Conservation (phyloP, 2,888 invertebrate species). For the Andrena bucephala region DNA sequence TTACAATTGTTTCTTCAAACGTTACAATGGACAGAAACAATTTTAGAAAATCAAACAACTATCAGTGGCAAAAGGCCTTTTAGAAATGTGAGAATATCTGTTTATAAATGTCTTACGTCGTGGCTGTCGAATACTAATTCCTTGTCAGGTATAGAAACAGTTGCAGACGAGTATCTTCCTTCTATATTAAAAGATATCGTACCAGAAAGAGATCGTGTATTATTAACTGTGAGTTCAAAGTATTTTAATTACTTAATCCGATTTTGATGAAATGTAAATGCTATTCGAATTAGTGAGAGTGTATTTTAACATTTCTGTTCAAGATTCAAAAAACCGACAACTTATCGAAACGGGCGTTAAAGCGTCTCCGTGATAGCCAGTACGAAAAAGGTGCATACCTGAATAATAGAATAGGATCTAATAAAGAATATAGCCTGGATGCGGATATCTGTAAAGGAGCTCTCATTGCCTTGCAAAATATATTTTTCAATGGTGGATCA, state of each 20-base stretch:
- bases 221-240: conserved; percentile 73
- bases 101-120: conserved; percentile 76
- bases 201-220: conserved; percentile 74
- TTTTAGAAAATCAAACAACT: conserved; percentile 66
- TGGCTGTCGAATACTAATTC: conserved; percentile 77
- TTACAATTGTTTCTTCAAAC: conserved; percentile 78
- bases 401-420: conserved; percentile 50
- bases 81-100: conserved; percentile 71
- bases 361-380: conserved; percentile 76
- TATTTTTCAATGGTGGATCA: conserved; percentile 73
- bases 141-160: conserved; percentile 78
- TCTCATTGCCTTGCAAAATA: conserved; percentile 74
- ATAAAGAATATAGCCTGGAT: conserved; percentile 64
- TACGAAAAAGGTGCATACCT: conserved; percentile 71
- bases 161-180: conserved; percentile 76
- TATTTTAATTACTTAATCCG: conserved; percentile 7
- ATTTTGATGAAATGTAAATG: conserved; percentile 14
- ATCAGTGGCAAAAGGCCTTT: conserved; percentile 74
- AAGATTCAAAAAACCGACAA: conserved; percentile 77
- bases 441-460: conserved; percentile 74
- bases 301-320: conserved; percentile 12
- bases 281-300: conserved; percentile 5
- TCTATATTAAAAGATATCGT: conserved; percentile 77
- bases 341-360: conserved; percentile 75
- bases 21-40: conserved; percentile 76